These are phyloP conservation scores for Smittia aterrima DNA, from an alignment of 2,888 invertebrate species.

Conservation along the genomic window DNA sequence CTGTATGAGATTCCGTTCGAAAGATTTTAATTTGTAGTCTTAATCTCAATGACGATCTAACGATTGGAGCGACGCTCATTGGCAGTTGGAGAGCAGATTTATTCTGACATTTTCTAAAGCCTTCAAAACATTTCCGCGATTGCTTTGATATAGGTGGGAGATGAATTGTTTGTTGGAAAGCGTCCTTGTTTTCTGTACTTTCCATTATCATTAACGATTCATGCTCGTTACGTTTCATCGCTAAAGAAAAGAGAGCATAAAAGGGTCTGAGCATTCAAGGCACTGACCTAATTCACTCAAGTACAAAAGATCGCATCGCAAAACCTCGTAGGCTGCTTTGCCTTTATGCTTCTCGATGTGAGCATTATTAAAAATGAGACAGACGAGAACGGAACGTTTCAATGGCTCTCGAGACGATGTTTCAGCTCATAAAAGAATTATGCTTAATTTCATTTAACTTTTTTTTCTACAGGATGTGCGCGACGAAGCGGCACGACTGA, in stretches of 20 bases:
- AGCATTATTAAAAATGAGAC: background rate
- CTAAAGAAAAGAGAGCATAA: background rate
- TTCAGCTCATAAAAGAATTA: conserved; percentile 29
- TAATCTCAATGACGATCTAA: background rate
- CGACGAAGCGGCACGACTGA: conserved; percentile 17
- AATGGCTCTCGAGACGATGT: background rate
- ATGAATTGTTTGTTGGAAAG: background rate
- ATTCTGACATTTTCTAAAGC: background rate
- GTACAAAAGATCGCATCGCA: conserved; percentile 20
- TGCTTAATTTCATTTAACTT: conserved; percentile 30
- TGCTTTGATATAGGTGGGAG: background rate
- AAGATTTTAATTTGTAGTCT: background rate
- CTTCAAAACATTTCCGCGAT: conserved; percentile 6
- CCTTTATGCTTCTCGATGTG: conserved; percentile 21
- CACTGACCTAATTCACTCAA: conserved; percentile 22
- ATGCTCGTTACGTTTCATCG: background rate
- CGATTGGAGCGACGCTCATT: no score
- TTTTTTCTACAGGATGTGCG: conserved; percentile 32
- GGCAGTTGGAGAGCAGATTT: no score
- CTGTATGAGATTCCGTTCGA: background rate
- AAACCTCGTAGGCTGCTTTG: conserved; percentile 16
- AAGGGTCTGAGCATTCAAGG: conserved; percentile 18
- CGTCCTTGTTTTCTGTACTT: background rate
- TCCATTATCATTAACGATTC: background rate
- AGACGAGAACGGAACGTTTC: conserved; percentile 19